Evolutionary conservation across 2,113 vertebrate species (phyloP), one percentile per base, ranked within the genome.

Genomic region (Grantiella picta): DNA sequence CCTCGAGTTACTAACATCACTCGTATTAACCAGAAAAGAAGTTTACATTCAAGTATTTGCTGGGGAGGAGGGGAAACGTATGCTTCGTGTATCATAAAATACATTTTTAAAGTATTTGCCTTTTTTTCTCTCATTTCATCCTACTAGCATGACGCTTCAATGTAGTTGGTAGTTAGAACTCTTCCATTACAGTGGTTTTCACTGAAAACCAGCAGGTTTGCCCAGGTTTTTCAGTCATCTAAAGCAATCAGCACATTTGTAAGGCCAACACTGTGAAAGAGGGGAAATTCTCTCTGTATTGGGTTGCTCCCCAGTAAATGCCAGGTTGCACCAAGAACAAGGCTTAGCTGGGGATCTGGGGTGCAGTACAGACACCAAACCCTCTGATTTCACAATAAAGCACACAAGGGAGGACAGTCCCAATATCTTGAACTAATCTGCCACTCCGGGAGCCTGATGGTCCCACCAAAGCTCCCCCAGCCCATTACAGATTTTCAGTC

Each of bases 1-100:
- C 76, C 59, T 85, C 66, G 73, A 83, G 86, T 89, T 94, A 49
- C 95, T 36, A 84, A 92, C 79, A 71, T 65, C 33, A 77, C 76
- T 93, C 13, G 53, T 65, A 61, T 81, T 71, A 86, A 92, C 47
- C 59, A 70, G 69, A 61, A 88, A 84, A 93, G 91, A 95, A 91
- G 89, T 49, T 71, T 38, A 89, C 22, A 40, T 91, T 78, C 40
- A 52, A 70, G 54, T 52, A 13, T 89, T 75, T 88, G 64, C 70
- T 63, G 49, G 29, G 53, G 54, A 88, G 69, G 88, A 73, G 72
- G 23, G 77, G 24, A 72, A 81, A 83, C 19, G 64, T 23, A 25
- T 35, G 69, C 75, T 89, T 73, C 15, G 3, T 17, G 61, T 94
- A 61, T 88, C 85, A 49, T 47, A 56, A 80, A 77, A 49, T 53